phyloP scores from a whole-genome alignment of 2,888 invertebrate genomes.

The Mimumesa dahlbomi region DNA sequence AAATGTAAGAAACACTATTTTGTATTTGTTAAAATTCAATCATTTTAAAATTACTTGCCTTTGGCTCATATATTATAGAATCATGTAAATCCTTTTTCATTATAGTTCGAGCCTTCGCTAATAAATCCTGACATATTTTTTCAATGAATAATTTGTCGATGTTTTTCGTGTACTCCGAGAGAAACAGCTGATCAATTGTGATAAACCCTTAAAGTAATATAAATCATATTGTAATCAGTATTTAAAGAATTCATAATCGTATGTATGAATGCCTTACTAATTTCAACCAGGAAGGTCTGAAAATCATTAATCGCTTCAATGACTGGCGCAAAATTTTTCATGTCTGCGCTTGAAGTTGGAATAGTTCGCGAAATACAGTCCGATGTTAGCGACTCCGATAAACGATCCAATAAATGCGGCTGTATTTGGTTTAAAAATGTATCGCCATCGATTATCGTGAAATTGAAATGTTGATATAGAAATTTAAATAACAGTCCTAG shows the following conservation, averaged over 20 bases:
- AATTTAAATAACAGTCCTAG: conserved; percentile 83
- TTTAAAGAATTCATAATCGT: neutral
- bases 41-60: conserved; percentile 71
- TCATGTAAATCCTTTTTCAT: conserved; percentile 92
- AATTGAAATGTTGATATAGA: conserved; percentile 82
- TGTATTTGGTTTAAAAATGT: conserved; percentile 82
- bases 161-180: conserved; percentile 87
- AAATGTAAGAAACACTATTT: neutral
- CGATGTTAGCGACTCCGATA: conserved; percentile 86
- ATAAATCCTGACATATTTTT: conserved; percentile 87
- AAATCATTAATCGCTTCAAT: conserved; percentile 85
- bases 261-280: conserved; percentile 71
- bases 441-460: conserved; percentile 79
- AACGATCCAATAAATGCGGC: conserved; percentile 81
- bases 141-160: conserved; percentile 89
- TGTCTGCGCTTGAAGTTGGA: conserved; percentile 87
- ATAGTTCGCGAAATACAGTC: conserved; percentile 89
- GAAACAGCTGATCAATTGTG: conserved; percentile 81
- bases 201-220: conserved; percentile 81
- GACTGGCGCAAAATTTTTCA: conserved; percentile 85
- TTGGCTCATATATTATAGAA: conserved; percentile 80
- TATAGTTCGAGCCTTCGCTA: conserved; percentile 86
- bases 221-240: neutral
- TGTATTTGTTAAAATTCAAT: neutral
- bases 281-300: conserved; percentile 83